phyloP scores from a whole-genome alignment of 2,113 vertebrate species.

The Brachypodius melanocephalos region DNA sequence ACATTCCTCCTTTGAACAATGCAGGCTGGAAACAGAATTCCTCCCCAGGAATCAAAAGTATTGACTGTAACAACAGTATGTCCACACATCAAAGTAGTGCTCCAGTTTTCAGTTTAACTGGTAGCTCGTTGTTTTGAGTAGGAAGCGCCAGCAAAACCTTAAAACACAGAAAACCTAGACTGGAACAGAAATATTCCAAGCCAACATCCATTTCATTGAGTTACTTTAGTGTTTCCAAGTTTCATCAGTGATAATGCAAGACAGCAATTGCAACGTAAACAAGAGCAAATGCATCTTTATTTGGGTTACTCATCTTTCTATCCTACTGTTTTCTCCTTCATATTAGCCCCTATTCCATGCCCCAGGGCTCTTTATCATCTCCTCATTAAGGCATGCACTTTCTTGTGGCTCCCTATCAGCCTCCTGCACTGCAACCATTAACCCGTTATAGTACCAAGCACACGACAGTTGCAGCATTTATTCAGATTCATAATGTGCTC shows the following conservation, averaged over 20 bases:
- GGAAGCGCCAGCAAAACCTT: not conserved
- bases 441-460: not conserved
- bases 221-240: not conserved
- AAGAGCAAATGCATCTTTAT: conserved; percentile 6
- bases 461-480: not conserved
- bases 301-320: conserved; percentile 16
- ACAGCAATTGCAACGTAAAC: conserved; percentile 32
- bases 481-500: not conserved
- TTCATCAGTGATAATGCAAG: not conserved
- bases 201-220: not conserved
- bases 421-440: conserved; percentile 36
- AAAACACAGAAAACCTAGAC: not conserved
- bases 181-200: not conserved
- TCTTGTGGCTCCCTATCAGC: conserved; percentile 18
- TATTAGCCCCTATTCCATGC: conserved; percentile 34
- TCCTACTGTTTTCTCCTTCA: conserved; percentile 17
- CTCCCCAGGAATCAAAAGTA: not conserved
- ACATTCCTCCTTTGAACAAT: not conserved
- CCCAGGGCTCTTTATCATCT: conserved; percentile 16
- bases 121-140: not conserved
- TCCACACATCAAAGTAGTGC: not conserved
- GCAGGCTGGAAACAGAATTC: not conserved
- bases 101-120: not conserved
- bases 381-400: conserved; percentile 50
- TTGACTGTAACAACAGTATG: not conserved